A percentile compares a stretch with the other conserved stretches of the same genome.
Conservation (phyloP, 2,797 vertebrate species). For the Eulemur mongoz region DNA sequence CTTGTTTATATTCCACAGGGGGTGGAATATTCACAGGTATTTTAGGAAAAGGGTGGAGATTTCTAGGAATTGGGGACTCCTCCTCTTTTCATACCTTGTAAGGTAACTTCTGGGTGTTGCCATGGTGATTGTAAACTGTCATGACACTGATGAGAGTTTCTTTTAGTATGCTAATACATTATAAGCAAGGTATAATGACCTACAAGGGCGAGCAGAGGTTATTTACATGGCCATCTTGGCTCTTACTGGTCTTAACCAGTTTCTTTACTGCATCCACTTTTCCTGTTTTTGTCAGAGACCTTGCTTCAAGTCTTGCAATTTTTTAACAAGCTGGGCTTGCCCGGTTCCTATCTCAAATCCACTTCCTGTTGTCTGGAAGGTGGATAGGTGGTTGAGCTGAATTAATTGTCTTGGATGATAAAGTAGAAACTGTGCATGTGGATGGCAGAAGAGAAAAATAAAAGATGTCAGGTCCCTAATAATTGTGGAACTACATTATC, state of each 20-base stretch:
- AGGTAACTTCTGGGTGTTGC: neutral
- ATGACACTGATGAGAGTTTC: neutral
- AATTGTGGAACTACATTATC: neutral
- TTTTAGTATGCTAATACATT: neutral
- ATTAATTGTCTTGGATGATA: neutral
- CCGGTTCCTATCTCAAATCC: neutral
- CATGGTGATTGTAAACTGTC: neutral
- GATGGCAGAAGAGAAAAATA: neutral
- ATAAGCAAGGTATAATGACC: neutral
- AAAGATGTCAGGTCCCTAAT: neutral
- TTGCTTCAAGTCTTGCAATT: neutral
- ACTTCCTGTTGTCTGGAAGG: neutral
- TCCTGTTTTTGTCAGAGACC: neutral
- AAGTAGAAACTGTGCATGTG: neutral
- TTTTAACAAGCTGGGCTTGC: neutral
- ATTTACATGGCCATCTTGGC: neutral
- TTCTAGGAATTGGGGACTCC: neutral
- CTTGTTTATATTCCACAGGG: neutral
- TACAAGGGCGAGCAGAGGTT: neutral
- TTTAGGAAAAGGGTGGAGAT: neutral
- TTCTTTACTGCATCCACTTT: neutral
- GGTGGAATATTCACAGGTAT: neutral
- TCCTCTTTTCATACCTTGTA: neutral
- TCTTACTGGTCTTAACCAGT: neutral
- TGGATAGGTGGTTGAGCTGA: neutral